Evolutionary conservation across 2,797 vertebrate species (phyloP).

Genomic region (Agapornis canus): DNA sequence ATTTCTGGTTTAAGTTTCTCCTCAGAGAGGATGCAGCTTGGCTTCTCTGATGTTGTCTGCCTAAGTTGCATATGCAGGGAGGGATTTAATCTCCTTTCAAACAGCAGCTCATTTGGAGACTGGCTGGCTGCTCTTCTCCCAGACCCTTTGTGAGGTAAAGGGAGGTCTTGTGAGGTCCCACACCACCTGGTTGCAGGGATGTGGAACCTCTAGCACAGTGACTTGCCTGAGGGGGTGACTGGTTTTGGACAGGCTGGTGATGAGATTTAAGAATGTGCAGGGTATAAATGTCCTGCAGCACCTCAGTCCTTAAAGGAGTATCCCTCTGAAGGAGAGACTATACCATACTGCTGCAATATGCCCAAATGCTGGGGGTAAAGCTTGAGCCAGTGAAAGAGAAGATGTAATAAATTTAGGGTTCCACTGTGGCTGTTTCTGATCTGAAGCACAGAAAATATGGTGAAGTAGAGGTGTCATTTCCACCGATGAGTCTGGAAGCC

Average conservation of each 20-base stretch:
- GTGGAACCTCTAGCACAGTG: not conserved
- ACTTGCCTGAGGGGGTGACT: not conserved
- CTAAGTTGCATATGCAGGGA: not conserved
- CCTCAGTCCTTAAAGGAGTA: not conserved
- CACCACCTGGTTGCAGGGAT: not conserved
- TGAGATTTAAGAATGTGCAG: not conserved
- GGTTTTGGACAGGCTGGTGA: not conserved
- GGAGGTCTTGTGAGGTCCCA: not conserved
- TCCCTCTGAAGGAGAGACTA: not conserved
- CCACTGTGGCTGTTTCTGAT: not conserved
- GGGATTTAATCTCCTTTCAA: not conserved
- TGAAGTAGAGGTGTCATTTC: not conserved
- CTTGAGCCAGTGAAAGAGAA: not conserved
- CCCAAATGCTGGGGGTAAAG: not conserved
- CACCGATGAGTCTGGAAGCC: not conserved
- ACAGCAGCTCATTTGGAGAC: not conserved
- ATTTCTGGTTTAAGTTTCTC: conserved; percentile 33
- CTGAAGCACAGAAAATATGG: not conserved
- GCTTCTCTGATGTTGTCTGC: not conserved
- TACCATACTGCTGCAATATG: not conserved
- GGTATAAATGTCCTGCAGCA: not conserved
- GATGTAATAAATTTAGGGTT: not conserved
- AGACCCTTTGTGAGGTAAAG: not conserved
- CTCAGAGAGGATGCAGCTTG: not conserved
- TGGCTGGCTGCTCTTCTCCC: not conserved